These are phyloP conservation scores for Coccyzus lansbergi DNA, from an alignment of 2,797 vertebrate species.

Conservation along the genomic window DNA sequence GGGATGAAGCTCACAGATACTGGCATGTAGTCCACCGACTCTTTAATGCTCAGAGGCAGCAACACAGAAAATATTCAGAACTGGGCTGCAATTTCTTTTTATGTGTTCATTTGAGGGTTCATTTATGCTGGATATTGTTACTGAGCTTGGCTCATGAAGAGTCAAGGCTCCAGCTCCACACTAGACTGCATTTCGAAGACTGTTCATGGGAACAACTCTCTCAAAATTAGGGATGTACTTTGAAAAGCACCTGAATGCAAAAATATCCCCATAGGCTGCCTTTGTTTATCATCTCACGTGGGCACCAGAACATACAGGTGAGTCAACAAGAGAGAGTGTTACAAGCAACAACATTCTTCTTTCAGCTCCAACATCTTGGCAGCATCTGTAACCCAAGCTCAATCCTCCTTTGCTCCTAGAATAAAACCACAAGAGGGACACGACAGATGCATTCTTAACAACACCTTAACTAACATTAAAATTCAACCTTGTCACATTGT, in stretches of 20 bases:
- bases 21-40: background rate
- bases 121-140: background rate
- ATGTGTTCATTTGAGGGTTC: background rate
- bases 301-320: background rate
- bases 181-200: background rate
- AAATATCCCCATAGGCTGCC: rapidly evolving
- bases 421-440: background rate
- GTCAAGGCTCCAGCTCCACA: background rate
- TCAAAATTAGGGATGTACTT: background rate
- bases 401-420: background rate
- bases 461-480: background rate
- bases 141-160: background rate
- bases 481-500: background rate
- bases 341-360: background rate
- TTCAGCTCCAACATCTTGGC: background rate
- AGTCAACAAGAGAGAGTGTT: background rate
- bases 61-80: background rate
- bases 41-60: background rate
- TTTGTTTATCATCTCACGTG: background rate
- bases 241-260: background rate
- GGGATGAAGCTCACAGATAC: rapidly evolving
- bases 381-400: background rate
- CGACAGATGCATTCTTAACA: background rate
- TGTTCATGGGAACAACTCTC: background rate
- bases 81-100: background rate